These are phyloP conservation scores for Scaptomyza flava DNA, from an alignment of 2,888 invertebrate genomes.

Conservation along the genomic window DNA sequence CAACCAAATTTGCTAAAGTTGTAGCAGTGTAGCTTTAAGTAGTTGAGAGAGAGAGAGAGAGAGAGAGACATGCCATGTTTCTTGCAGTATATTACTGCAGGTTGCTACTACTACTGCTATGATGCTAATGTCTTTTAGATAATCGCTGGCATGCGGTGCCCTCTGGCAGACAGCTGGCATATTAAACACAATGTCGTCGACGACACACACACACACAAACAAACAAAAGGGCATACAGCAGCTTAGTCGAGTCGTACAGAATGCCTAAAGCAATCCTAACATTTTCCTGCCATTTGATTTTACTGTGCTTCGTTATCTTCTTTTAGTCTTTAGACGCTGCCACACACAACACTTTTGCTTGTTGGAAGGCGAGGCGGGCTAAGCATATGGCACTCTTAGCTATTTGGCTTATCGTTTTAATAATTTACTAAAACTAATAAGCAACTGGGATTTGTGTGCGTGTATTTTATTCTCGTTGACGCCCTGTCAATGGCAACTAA, in stretches of 20 bases:
- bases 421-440: constrained; percentile 71
- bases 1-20: not conserved
- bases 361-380: not conserved
- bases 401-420: constrained; percentile 65
- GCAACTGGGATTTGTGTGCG: constrained; percentile 43
- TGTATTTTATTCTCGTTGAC: constrained; percentile 15
- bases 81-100: constrained; percentile 42
- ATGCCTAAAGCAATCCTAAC: constrained; percentile 54
- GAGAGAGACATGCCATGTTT: constrained; percentile 11
- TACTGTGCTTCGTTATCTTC: constrained; percentile 53
- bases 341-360: constrained; percentile 45
- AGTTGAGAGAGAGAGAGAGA: constrained; percentile 12
- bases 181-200: constrained; percentile 62
- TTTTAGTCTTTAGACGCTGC: constrained; percentile 6
- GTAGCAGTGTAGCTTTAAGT: constrained; percentile 1
- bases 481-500: constrained; percentile 46
- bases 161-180: constrained; percentile 48
- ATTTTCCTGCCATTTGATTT: constrained; percentile 65
- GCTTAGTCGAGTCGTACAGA: constrained; percentile 43
- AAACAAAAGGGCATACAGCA: constrained; percentile 2
- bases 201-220: constrained; percentile 3
- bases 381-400: constrained; percentile 9
- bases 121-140: constrained; percentile 68
- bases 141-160: constrained; percentile 59
- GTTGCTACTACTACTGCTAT: constrained; percentile 15